Evolutionary conservation across 1,140 invertebrate species (phyloP).

Genomic region (Littorina saxatilis): DNA sequence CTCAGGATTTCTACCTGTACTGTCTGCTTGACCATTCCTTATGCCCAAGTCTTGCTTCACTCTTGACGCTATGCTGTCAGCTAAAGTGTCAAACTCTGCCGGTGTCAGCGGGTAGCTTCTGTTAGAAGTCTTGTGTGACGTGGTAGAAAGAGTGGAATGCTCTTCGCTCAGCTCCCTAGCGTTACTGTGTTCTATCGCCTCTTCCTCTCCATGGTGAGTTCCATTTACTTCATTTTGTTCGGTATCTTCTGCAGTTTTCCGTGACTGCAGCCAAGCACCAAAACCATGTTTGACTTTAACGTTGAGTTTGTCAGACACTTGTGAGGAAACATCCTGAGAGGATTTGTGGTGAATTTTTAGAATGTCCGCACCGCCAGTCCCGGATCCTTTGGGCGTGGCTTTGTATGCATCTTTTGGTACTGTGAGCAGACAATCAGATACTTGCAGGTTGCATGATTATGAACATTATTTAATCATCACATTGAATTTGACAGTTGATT

Average conservation of each 20-base stretch:
- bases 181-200: background rate
- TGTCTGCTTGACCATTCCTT: background rate
- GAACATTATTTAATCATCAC: too few relatives aligned
- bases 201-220: background rate
- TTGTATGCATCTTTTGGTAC: background rate
- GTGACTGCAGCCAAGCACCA: conserved; percentile 15
- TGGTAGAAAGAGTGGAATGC: background rate
- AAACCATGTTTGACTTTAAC: conserved; percentile 22
- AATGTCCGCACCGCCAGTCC: background rate
- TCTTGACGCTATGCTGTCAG: conserved; percentile 51
- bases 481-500: too few relatives aligned
- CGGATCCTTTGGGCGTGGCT: background rate
- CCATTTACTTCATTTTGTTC: background rate
- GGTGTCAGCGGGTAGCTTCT: conserved; percentile 39
- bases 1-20: background rate
- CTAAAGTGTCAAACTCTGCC: conserved; percentile 52
- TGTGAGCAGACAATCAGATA: background rate
- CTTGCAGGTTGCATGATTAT: too few relatives aligned
- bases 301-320: conserved; percentile 6
- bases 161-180: background rate
- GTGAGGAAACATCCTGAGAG: background rate
- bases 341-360: background rate
- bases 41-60: conserved; percentile 50
- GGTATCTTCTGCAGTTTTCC: background rate
- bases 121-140: background rate